Percentiles rank a stretch among this genome's conserved stretches.
These are phyloP conservation scores for Scalopus aquaticus DNA, from an alignment of 2,113 vertebrate genomes.

Conservation along the genomic window DNA sequence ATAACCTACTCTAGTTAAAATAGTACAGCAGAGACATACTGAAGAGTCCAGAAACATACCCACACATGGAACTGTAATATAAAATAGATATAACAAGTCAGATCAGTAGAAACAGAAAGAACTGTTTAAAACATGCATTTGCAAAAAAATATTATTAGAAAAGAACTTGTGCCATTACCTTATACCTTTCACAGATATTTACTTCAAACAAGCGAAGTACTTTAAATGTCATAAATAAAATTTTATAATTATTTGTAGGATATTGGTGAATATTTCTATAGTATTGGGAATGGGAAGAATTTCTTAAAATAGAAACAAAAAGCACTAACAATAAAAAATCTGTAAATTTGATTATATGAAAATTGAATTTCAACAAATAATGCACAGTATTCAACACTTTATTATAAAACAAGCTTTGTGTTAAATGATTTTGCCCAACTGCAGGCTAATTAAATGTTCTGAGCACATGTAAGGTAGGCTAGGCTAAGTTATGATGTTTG, in stretches of 20 bases:
- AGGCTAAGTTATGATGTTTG: not conserved
- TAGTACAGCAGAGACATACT: not conserved
- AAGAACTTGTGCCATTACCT: not conserved
- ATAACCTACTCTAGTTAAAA: not conserved
- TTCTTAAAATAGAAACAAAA: conserved; percentile 44
- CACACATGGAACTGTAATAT: not conserved
- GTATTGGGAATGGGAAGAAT: not conserved
- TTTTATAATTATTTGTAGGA: not conserved
- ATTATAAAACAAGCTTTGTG: not conserved
- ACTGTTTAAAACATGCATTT: not conserved
- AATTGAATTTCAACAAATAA: not conserved
- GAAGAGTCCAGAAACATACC: not conserved
- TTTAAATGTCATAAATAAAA: not conserved
- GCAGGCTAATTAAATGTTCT: not conserved
- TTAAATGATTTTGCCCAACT: not conserved
- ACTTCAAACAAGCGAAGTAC: not conserved
- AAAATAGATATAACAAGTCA: not conserved
- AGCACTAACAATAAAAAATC: not conserved
- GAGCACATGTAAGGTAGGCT: not conserved
- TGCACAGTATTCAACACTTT: not conserved
- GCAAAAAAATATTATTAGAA: not conserved
- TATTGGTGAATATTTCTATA: not conserved
- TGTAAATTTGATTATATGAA: not conserved
- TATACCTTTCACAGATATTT: not conserved
- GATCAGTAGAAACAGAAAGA: not conserved